Base-by-base conservation (phyloP, 2,113 vertebrate genomes). In the Cisticola juncidis region DNA sequence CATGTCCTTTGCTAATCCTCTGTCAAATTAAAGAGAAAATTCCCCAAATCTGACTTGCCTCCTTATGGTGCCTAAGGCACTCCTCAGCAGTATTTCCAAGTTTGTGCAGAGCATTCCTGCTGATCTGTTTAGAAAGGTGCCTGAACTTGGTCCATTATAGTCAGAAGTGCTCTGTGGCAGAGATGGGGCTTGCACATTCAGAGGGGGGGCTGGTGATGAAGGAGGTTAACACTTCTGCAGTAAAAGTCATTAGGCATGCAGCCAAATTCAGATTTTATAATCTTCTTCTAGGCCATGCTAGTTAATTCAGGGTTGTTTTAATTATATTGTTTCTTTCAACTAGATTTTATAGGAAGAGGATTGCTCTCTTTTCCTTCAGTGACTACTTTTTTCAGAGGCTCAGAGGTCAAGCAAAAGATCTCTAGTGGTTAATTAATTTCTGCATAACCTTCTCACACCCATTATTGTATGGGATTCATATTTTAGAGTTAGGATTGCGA, bases 241-340 rank as follows among this genome's bases (percentile, higher is more conserved):
- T 36, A 78, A 57, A 93, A 92, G 56, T 73, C 65, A 65, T 62
- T 92, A 98, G 98, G 97, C 91, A 98, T 97, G 97, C 94, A 98
- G 90, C 98, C 98, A 86, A 98, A 98, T 96, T 95, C 97, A 18
- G 97, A 81, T 98, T 98, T 82, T 98, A 98, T 40, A 98, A 97
- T 73, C 97, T 98, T 70, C 97, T 98, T 64, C 97, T 97, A 95
- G 98, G 98, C 56, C 88, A 93, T 42, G 97, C 96, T 85, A 86
- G 97, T 60, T 88, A 98, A 97, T 96, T 81, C 97, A 97, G 88
- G 97, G 95, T 95, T 98, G 97, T 81, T 95, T 98, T 85, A 98
- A 96, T 61, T 97, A 97, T 48, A 98, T 96, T 6, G 88, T 98
- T 76, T 98, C 97, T 94, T 98, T 98, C 96, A 98, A 98, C 97